Evolutionary conservation across 2,888 invertebrate species (phyloP).

Genomic region (Sphecodes monilicornis): DNA sequence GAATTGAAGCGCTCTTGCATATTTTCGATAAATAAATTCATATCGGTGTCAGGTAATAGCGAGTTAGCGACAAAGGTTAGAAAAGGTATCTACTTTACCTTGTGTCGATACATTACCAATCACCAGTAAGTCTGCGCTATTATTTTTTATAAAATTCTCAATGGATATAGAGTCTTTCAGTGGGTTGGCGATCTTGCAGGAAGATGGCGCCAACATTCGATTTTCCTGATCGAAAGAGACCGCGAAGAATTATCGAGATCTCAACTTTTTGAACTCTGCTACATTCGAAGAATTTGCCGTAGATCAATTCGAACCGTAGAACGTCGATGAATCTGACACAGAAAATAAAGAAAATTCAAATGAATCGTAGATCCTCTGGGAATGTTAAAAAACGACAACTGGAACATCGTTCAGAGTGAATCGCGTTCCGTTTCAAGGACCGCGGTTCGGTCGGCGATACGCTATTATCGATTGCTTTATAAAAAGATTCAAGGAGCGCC

Average conservation of each 20-base stretch:
- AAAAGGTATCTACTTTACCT: neutral
- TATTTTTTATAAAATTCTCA: neutral
- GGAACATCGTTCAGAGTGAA: neutral
- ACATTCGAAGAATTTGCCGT: neutral
- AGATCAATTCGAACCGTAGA: neutral
- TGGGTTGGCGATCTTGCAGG: neutral
- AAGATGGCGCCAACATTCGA: constrained; percentile 2
- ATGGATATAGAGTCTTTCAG: neutral
- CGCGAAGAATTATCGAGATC: neutral
- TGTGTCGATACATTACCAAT: neutral
- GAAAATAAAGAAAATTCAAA: neutral
- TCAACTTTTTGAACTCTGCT: neutral
- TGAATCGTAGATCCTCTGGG: neutral
- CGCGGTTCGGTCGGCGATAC: constrained; percentile 28
- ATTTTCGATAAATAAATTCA: neutral
- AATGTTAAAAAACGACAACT: neutral
- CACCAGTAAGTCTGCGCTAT: neutral
- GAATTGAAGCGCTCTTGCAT: neutral
- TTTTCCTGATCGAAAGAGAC: neutral
- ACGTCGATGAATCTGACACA: neutral
- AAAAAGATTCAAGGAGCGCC: constrained; percentile 56
- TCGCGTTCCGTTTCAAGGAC: constrained; percentile 42
- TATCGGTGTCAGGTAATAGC: neutral
- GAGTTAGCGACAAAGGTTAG: neutral
- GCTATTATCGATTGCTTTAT: constrained; percentile 54